These are phyloP conservation scores for Lagodon rhomboides DNA, from an alignment of 2,797 vertebrate species.

Conservation along the genomic window DNA sequence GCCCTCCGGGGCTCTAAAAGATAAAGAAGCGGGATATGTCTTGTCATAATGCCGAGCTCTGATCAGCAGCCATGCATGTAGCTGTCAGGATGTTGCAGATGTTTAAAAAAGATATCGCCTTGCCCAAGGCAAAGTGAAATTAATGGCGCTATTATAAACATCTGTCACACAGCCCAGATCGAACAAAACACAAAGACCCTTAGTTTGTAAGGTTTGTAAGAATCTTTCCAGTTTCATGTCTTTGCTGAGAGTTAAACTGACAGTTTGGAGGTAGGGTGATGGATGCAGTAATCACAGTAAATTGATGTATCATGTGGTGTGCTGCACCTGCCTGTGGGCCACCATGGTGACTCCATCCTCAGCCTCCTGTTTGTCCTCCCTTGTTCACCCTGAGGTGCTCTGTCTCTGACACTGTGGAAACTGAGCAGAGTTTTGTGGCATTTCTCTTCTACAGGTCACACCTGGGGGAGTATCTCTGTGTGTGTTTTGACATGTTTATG, in stretches of 20 bases:
- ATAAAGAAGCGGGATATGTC: constrained; percentile 34
- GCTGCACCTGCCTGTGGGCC: constrained; percentile 36
- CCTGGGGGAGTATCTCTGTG: background rate
- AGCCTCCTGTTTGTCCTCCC: background rate
- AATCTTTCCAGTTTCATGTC: constrained; percentile 11
- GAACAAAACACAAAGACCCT: constrained; percentile 57
- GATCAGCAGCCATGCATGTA: constrained; percentile 65
- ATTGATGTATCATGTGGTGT: constrained; percentile 12
- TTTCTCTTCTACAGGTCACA: background rate
- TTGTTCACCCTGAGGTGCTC: background rate
- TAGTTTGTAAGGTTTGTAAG: constrained; percentile 28
- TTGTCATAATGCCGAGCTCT: constrained; percentile 36
- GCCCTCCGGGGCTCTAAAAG: constrained; percentile 37
- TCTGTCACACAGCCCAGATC: constrained; percentile 70
- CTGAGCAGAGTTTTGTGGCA: background rate
- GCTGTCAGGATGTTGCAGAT: constrained; percentile 68
- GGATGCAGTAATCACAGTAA: constrained; percentile 41
- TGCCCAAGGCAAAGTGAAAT: constrained; percentile 66
- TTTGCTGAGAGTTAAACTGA: constrained; percentile 4
- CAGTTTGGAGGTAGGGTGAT: constrained; percentile 18
- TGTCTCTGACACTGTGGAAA: background rate
- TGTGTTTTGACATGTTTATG: background rate
- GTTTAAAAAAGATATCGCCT: constrained; percentile 52
- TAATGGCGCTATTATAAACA: constrained; percentile 73
- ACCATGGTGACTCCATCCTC: constrained; percentile 8